Conservation (phyloP, 2,888 invertebrate genomes). For the Limnephilus lunatus region DNA sequence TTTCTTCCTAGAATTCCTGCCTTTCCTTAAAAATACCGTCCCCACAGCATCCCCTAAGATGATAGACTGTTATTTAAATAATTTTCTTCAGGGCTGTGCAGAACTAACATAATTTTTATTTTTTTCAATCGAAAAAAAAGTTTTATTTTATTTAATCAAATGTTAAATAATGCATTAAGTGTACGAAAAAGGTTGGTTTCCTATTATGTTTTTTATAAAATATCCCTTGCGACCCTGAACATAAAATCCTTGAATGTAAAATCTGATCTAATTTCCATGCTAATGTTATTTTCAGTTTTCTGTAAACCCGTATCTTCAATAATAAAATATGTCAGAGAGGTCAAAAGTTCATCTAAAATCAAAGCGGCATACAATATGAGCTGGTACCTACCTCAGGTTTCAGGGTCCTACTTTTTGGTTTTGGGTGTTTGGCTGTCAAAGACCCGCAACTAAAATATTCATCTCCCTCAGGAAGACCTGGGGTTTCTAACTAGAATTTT, state of each 20-base stretch:
- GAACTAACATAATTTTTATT: too few relatives aligned
- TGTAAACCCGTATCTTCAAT: background rate
- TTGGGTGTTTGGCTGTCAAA: background rate
- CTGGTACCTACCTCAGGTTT: background rate
- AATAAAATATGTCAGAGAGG: background rate
- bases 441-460: background rate
- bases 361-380: background rate
- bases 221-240: background rate
- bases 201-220: too few relatives aligned
- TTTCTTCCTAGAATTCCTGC: too few relatives aligned
- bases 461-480: background rate
- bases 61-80: too few relatives aligned
- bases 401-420: background rate
- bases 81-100: too few relatives aligned
- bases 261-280: background rate
- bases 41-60: too few relatives aligned
- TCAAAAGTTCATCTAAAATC: background rate
- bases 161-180: too few relatives aligned
- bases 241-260: too few relatives aligned
- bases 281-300: background rate
- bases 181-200: too few relatives aligned
- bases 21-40: too few relatives aligned
- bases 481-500: background rate
- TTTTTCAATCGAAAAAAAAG: too few relatives aligned
- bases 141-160: too few relatives aligned